A percentile compares a stretch with the other conserved stretches of the same genome.
These are phyloP conservation scores for Liposcelis brunnea DNA, from an alignment of 2,888 invertebrate species.

Conservation along the genomic window DNA sequence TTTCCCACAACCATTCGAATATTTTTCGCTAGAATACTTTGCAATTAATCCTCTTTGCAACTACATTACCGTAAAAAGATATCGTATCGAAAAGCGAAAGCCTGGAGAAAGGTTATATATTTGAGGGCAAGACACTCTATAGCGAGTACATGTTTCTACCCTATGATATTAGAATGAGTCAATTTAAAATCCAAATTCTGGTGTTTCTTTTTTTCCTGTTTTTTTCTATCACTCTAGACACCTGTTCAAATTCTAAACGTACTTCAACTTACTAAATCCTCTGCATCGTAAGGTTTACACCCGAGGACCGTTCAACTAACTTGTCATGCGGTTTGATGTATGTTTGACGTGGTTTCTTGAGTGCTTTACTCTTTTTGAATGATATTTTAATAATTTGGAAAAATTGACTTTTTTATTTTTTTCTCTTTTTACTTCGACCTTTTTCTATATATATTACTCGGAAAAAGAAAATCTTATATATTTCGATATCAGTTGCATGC, in stretches of 20 bases:
- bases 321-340: neutral
- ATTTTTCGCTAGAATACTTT: no score
- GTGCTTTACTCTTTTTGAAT: conserved; percentile 2
- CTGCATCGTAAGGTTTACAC: neutral
- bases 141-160: neutral
- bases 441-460: no score
- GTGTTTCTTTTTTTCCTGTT: neutral
- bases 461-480: no score
- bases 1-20: no score
- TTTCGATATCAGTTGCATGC: no score
- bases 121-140: no score
- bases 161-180: conserved; percentile 3
- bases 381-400: conserved; percentile 5
- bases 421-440: no score
- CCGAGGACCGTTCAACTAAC: neutral
- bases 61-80: no score
- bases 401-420: neutral
- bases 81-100: no score
- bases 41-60: no score
- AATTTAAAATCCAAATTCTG: neutral
- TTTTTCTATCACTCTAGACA: conserved; percentile 6
- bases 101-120: no score
- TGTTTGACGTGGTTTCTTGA: conserved; percentile 4
- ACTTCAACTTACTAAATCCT: neutral
- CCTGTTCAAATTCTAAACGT: neutral